Evolutionary conservation across 2,888 invertebrate genomes (phyloP).

Genomic region (Proisotoma minuta): DNA sequence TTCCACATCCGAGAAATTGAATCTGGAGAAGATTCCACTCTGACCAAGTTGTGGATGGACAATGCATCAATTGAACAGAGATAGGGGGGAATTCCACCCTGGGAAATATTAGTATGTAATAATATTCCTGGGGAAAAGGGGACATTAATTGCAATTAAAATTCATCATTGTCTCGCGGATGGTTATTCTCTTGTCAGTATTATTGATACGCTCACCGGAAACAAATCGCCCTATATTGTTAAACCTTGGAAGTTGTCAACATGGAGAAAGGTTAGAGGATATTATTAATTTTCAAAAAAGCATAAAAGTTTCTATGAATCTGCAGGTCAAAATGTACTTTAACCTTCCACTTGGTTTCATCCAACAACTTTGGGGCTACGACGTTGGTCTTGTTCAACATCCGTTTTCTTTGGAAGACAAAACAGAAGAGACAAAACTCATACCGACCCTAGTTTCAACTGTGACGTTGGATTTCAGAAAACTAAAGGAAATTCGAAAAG

Average conservation of each 20-base stretch:
- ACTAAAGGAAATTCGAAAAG: neutral
- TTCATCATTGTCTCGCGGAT: neutral
- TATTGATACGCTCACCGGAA: neutral
- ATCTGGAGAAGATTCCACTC: neutral
- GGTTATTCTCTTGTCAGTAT: neutral
- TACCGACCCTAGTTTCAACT: neutral
- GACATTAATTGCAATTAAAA: neutral
- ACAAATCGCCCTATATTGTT: neutral
- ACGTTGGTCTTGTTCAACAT: neutral
- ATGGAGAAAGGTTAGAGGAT: neutral
- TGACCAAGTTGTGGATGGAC: neutral
- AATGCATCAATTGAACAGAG: neutral
- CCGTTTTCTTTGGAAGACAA: neutral
- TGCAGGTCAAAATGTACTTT: neutral
- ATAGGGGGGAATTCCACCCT: neutral
- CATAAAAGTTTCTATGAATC: neutral
- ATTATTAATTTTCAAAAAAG: neutral
- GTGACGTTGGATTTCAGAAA: neutral
- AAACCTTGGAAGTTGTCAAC: neutral
- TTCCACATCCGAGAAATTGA: neutral
- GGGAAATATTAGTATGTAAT: neutral
- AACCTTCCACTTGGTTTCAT: neutral
- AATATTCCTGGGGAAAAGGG: neutral
- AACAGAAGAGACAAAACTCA: neutral
- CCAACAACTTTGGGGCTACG: neutral